Conservation (phyloP, 1,140 invertebrate genomes). For the Zophobas atratus region DNA sequence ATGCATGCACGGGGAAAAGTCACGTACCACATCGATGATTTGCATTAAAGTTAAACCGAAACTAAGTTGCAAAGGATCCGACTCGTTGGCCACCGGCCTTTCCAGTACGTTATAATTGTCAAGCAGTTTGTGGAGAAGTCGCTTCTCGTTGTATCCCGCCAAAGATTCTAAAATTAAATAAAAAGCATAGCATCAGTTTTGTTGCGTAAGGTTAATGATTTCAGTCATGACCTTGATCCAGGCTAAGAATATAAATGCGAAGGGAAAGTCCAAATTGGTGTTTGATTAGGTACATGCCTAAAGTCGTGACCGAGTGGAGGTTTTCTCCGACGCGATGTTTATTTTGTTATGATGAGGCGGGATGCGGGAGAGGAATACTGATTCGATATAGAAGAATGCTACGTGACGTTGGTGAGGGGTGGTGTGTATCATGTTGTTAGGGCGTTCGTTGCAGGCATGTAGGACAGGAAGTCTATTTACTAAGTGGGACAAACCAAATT, state of each 20-base stretch:
- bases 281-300: background rate
- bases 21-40: conserved; percentile 99
- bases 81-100: conserved; percentile 81
- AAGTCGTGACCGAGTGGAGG: background rate
- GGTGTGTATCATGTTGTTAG: background rate
- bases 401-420: too few species aligned
- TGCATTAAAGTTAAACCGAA: conserved; percentile 99
- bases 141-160: conserved; percentile 93
- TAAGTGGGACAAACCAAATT: background rate
- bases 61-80: conserved; percentile 94
- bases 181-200: background rate
- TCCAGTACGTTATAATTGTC: conserved; percentile 97
- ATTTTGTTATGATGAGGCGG: too few species aligned
- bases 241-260: conserved; percentile 5
- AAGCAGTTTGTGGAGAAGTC: conserved; percentile 92
- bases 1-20: background rate
- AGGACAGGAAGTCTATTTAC: background rate
- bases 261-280: background rate
- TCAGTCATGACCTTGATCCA: conserved; percentile 18
- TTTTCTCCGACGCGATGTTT: too few species aligned
- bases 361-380: too few species aligned
- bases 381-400: too few species aligned
- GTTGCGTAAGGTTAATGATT: background rate
- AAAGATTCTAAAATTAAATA: conserved; percentile 75
- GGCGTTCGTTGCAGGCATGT: conserved; percentile 9